Evolutionary conservation across 2,888 invertebrate genomes (phyloP), one percentile per base, ranked within the genome.

Genomic region (Rhopalosiphum nymphaeae): DNA sequence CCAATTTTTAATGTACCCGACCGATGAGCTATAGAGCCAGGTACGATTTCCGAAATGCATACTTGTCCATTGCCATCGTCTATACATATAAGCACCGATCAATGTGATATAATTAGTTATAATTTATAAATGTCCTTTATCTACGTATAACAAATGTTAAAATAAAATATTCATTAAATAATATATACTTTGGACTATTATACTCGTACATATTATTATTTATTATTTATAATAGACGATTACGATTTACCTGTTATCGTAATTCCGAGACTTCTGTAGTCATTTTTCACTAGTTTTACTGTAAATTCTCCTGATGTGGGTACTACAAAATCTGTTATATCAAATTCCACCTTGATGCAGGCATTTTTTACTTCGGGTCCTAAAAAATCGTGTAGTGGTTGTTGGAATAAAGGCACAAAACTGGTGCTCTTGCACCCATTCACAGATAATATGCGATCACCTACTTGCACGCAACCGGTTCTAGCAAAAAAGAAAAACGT

Each of bases 221-320:
- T 67, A 67, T 36, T 78, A 9, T 78, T 21, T 21, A 36, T 9
- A 78, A 9, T 67, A 78, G 21, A 61, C 21, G 21, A 4, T 36
- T 36, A 78, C 25, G 0, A n/a, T 95, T 95, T 96, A 97, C 98
- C 97, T 95, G 98, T 98, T 16, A 99, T 98, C n/a, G 98, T 98
- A 84, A 99, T 97, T 5, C 99, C 99, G 29, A 99, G 96, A 10
- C 98, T 98, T 53, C 97, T 97, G 1, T 96, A 97, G 95, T 97
- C 97, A 95, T 96, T 96, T 95, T 96, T 96, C 10, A 98, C 97
- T 91, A 99, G 96, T 96, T 98, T 98, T 0, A 99, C 98, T 95
- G 98, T 98, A 95, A 99, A 99, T 0, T 98, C 97, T 0, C 99
- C 99, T 95, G 98, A 98, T 11, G 98, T 97, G 3, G 99, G 98